These are phyloP conservation scores for Coptotermes formosanus DNA, from an alignment of 1,140 invertebrate species.

Conservation along the genomic window DNA sequence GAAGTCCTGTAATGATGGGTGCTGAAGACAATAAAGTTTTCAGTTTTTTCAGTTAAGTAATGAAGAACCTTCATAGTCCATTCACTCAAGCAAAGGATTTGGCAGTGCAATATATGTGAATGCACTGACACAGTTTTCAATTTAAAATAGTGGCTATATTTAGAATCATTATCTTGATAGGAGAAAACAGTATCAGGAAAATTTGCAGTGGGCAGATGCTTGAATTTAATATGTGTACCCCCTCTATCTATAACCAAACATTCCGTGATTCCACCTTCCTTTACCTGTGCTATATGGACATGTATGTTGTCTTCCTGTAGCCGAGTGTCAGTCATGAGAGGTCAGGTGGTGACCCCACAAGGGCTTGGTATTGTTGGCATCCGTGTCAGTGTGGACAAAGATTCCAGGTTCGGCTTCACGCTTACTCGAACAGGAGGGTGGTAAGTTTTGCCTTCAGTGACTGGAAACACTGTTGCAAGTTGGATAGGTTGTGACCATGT, in stretches of 20 bases:
- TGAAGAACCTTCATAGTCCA: no score
- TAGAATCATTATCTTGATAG: neutral
- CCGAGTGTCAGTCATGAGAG: slow-evolving; percentile 97
- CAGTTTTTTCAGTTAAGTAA: no score
- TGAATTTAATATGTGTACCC: neutral
- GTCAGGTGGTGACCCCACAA: slow-evolving; percentile 89
- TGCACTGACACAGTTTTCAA: neutral
- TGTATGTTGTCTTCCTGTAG: slow-evolving; percentile 51
- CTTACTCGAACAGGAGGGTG: slow-evolving; percentile 90
- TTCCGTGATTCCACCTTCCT: slow-evolving; percentile 23
- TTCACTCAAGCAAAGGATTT: no score
- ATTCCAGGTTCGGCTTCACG: slow-evolving; percentile 94
- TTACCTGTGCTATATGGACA: neutral
- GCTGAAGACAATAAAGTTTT: no score
- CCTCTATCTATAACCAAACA: neutral
- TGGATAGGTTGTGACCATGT: no score
- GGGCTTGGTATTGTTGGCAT: slow-evolving; percentile 95
- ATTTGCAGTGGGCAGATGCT: neutral
- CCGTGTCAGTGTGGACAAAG: slow-evolving; percentile 89
- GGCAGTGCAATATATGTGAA: no score
- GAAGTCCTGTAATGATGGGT: no score
- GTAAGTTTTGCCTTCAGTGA: slow-evolving; percentile 62
- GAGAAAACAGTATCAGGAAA: neutral
- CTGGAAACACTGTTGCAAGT: no score
- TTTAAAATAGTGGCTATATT: neutral